Conservation (phyloP, 2,113 vertebrate species). For the Rana temporaria region DNA sequence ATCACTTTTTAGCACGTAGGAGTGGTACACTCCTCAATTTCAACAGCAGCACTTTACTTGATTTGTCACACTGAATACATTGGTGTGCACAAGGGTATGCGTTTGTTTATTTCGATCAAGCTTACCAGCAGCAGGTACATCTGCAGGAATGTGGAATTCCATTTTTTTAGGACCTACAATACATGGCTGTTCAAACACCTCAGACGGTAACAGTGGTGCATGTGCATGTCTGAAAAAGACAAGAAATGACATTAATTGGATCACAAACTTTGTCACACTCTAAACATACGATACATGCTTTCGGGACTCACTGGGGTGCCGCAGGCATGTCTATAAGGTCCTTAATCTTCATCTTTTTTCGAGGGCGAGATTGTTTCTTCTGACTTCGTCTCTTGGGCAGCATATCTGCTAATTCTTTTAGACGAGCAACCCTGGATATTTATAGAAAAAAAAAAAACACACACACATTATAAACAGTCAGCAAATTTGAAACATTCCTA, state of each 20-base stretch:
- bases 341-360: conserved; percentile 92
- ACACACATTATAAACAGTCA: neutral
- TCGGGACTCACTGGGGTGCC: conserved; percentile 76
- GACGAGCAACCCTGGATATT: conserved; percentile 81
- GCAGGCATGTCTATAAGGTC: conserved; percentile 82
- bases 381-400: conserved; percentile 87
- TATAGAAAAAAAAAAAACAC: too few relatives aligned
- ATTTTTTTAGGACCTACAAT: conserved; percentile 86
- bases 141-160: conserved; percentile 90
- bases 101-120: too few relatives aligned
- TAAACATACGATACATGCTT: too few relatives aligned
- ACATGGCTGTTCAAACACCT: conserved; percentile 92
- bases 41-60: too few relatives aligned
- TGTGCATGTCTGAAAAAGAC: conserved; percentile 75
- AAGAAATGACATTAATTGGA: neutral
- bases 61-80: too few relatives aligned
- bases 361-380: conserved; percentile 79
- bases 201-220: conserved; percentile 82
- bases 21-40: too few relatives aligned
- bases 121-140: conserved; percentile 65
- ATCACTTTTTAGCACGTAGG: too few relatives aligned
- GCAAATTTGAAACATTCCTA: neutral
- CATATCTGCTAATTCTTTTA: conserved; percentile 91
- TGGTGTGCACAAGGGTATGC: too few relatives aligned
- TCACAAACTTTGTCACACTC: neutral